phyloP scores from a whole-genome alignment of 2,888 invertebrate genomes.

The Gibbula magus region DNA sequence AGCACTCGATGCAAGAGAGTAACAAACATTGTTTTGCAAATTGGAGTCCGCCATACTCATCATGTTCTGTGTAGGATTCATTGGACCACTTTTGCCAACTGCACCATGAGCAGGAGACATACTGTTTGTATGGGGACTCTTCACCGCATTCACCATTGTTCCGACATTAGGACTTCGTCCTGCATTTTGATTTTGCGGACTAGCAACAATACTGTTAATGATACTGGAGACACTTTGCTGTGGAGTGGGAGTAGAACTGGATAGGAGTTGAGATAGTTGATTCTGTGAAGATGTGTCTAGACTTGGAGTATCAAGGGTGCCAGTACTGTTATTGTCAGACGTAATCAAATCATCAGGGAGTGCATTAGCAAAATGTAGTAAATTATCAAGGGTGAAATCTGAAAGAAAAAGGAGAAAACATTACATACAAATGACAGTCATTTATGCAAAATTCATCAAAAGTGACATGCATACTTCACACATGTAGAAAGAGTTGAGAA shows the following conservation, averaged over 20 bases:
- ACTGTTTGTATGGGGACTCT: slow-evolving; percentile 67
- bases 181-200: slow-evolving; percentile 43
- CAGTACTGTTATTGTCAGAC: slow-evolving; percentile 57
- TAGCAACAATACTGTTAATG: slow-evolving; percentile 53
- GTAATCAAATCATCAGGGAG: slow-evolving; percentile 71
- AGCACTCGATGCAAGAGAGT: neutral
- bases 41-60: slow-evolving; percentile 40
- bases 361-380: slow-evolving; percentile 60
- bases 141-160: slow-evolving; percentile 55
- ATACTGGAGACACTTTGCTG: slow-evolving; percentile 76
- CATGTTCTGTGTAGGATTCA: slow-evolving; percentile 41
- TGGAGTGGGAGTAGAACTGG: slow-evolving; percentile 56
- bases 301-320: slow-evolving; percentile 47
- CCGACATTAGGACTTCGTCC: slow-evolving; percentile 53
- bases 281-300: slow-evolving; percentile 62
- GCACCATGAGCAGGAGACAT: slow-evolving; percentile 67
- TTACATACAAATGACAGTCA: neutral
- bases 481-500: too few relatives aligned
- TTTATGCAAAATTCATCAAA: too few relatives aligned
- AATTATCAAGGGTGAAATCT: slow-evolving; percentile 53
- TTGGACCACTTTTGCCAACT: slow-evolving; percentile 35
- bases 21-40: slow-evolving; percentile 3
- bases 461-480: too few relatives aligned
- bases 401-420: slow-evolving; percentile 35
- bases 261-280: slow-evolving; percentile 66